Evolutionary conservation across 2,888 invertebrate species (phyloP).

Genomic region (Spatulosminthurus flaviceps): DNA sequence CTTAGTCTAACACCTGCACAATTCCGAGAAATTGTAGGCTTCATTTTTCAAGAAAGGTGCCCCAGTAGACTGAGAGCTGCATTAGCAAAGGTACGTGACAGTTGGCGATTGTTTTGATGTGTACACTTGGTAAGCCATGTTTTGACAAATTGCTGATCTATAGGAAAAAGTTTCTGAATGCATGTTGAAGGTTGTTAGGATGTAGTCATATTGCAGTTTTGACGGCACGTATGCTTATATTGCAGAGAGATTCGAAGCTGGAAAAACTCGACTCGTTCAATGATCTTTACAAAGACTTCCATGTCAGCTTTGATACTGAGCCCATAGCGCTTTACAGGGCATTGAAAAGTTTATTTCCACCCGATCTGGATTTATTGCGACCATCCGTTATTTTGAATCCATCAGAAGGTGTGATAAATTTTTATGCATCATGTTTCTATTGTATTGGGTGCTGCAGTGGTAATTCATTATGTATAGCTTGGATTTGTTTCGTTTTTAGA

Average conservation of each 20-base stretch:
- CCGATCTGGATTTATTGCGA: conserved; percentile 1
- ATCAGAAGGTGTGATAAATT: not conserved
- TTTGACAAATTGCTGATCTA: too few relatives aligned
- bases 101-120: too few relatives aligned
- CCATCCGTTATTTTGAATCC: conserved; percentile 25
- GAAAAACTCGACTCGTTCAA: not conserved
- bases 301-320: not conserved
- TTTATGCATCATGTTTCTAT: too few relatives aligned
- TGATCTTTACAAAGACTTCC: not conserved
- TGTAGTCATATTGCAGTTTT: too few relatives aligned
- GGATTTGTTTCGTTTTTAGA: conserved; percentile 19
- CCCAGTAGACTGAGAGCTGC: not conserved
- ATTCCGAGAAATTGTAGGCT: conserved; percentile 4
- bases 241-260: not conserved
- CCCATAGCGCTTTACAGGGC: not conserved
- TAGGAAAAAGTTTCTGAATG: too few relatives aligned
- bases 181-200: too few relatives aligned
- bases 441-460: too few relatives aligned
- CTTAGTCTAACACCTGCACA: not conserved
- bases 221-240: too few relatives aligned
- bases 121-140: too few relatives aligned
- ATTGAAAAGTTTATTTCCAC: conserved; percentile 1
- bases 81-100: not conserved
- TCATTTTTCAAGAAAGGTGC: not conserved
- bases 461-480: too few relatives aligned